Evolutionary conservation across 2,797 vertebrate genomes (phyloP).

Genomic region (Lacerta agilis): DNA sequence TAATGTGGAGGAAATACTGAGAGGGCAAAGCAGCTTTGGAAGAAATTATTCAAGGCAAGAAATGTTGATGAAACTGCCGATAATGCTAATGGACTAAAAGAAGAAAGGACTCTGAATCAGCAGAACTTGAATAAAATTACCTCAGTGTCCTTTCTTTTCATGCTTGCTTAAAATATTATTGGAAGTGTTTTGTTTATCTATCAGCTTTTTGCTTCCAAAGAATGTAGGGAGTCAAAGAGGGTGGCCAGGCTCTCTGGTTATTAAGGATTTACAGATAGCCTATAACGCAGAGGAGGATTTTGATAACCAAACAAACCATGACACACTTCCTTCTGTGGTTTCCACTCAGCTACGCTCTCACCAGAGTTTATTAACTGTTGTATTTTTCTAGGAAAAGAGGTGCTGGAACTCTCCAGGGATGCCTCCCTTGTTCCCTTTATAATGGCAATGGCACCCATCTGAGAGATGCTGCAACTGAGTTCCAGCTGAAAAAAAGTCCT

Average conservation of each 20-base stretch:
- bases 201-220: neutral
- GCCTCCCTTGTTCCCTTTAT: too few species aligned
- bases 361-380: neutral
- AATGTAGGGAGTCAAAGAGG: neutral
- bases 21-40: neutral
- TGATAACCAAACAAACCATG: neutral
- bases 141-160: neutral
- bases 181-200: neutral
- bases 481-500: too few species aligned
- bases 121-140: neutral
- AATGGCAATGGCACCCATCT: too few species aligned
- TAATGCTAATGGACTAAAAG: neutral
- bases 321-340: constrained; percentile 12
- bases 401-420: too few species aligned
- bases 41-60: constrained; percentile 9
- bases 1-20: neutral
- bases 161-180: neutral
- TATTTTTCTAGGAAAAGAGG: neutral
- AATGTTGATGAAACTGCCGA: neutral
- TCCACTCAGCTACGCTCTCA: neutral
- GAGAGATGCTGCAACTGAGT: too few species aligned
- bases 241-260: neutral
- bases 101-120: neutral
- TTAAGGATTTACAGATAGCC: neutral
- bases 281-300: neutral